Percentiles rank a stretch among this genome's conserved stretches.
Conservation (phyloP, 2,888 invertebrate genomes). For the Pterostichus niger region DNA sequence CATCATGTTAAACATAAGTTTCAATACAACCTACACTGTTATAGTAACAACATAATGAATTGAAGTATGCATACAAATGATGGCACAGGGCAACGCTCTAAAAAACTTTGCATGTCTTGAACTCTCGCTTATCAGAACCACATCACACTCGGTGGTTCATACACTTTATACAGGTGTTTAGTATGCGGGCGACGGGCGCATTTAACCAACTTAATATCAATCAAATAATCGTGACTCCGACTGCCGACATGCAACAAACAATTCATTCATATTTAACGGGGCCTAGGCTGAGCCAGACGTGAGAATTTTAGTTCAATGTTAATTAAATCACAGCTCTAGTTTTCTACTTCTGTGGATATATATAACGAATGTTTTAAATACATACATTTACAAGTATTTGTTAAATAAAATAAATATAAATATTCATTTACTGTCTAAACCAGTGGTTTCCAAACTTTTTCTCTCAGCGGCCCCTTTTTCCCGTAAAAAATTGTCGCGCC, state of each 20-base stretch:
- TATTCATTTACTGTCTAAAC: too few species aligned
- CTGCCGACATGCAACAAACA: constrained; percentile 24
- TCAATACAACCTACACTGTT: constrained; percentile 7
- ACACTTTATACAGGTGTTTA: constrained; percentile 8
- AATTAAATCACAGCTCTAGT: constrained; percentile 23
- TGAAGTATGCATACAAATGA: constrained; percentile 20
- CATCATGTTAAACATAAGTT: neutral
- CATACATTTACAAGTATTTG: too few species aligned
- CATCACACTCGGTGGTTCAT: neutral
- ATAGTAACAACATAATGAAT: neutral
- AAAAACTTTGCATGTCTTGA: constrained; percentile 28
- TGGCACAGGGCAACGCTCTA: constrained; percentile 23
- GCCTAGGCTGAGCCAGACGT: neutral
- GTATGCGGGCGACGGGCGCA: constrained; percentile 3
- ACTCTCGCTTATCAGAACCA: constrained; percentile 22
- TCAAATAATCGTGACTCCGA: constrained; percentile 1
- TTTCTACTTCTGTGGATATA: neutral
- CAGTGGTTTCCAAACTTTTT: too few species aligned
- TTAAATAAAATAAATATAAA: too few species aligned
- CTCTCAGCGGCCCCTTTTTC: too few species aligned
- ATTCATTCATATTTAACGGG: constrained; percentile 47
- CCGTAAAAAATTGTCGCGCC: too few species aligned
- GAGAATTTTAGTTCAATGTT: constrained; percentile 40
- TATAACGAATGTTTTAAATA: too few species aligned
- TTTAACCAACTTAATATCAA: constrained; percentile 11